Base-by-base conservation (phyloP, 1,140 invertebrate species). In the Pogonomyrmex barbatus region DNA sequence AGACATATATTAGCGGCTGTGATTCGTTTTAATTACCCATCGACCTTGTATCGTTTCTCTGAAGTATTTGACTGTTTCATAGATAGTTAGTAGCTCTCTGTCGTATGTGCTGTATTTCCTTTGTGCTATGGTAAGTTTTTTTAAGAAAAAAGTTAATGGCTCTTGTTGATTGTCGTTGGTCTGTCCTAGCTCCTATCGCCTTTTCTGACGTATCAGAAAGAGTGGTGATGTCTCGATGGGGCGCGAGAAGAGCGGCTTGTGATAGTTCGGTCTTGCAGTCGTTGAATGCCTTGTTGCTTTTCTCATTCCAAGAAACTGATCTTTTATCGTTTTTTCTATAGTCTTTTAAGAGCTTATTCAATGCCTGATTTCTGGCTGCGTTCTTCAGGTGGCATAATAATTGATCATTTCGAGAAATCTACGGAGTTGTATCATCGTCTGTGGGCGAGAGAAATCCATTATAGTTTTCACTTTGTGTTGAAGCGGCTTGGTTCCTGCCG, bases 321-420 rank as follows among this genome's bases (percentile, higher is more conserved):
- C 17, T 50, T 14, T 56, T 73, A 4, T 79, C 76, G 8, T 70
- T 63, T 8, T 86, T 86, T 5, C 73, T 79, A 30, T 0, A 45
- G 24, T 52, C n/a, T 30, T 14, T 56, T 1, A 65, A 9, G 1
- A 52, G 39, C 1, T 24, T 8, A n/a, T 86, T 52, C 1, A 47
- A 63, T 9, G 45, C 14, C 10, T 63, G 65, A 1, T 9, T 39
- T 0, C 52, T 9, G 1, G 58, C 85, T 0, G 54, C 54, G 24
- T 47, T 42, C 0, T 47, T 36, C 1, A 86, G 2, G 39, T 50
- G 12, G 1, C 68, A 24, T 54, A 79, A 47, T 63, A 86, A 42
- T 78, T 78, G 0, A 86, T 1, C 8, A 86, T 56, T 14, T 75
- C 85, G 12, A 86, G 24, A 30, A 73, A 86, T 10, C 67, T 30